Evolutionary conservation across 2,113 vertebrate genomes (phyloP).

Genomic region (Macrotus californicus): DNA sequence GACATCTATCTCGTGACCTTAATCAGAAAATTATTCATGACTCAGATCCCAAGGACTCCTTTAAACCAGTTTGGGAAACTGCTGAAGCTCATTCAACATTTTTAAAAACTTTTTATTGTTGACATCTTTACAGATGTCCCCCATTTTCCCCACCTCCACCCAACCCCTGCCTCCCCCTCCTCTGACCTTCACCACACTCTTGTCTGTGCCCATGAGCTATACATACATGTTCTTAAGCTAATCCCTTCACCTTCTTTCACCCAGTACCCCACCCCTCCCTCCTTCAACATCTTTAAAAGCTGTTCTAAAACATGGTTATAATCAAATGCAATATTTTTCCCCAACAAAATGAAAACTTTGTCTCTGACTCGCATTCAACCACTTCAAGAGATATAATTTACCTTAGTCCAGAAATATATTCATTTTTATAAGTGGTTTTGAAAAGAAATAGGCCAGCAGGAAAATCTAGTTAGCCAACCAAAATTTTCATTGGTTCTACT

Average conservation of each 20-base stretch:
- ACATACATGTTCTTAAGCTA: no score
- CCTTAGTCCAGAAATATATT: slow-evolving; percentile 32
- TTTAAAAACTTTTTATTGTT: neutral
- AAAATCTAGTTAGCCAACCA: slow-evolving; percentile 33
- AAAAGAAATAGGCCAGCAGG: slow-evolving; percentile 1
- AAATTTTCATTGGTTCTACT: neutral
- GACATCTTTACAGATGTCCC: no score
- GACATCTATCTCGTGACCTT: slow-evolving; percentile 41
- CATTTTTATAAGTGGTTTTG: slow-evolving; percentile 43
- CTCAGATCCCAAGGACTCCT: slow-evolving; percentile 43
- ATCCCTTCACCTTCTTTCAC: no score
- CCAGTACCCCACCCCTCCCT: neutral
- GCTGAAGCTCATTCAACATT: slow-evolving; percentile 8
- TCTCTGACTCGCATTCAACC: slow-evolving; percentile 16
- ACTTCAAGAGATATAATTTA: slow-evolving; percentile 44
- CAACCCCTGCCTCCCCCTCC: no score
- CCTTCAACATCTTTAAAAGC: slow-evolving; percentile 31
- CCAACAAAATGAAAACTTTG: slow-evolving; percentile 23
- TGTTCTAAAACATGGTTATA: neutral
- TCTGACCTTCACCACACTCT: no score
- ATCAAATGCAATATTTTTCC: neutral
- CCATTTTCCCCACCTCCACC: no score
- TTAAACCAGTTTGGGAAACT: slow-evolving; percentile 31
- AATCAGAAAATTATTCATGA: slow-evolving; percentile 57
- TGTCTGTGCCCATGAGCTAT: no score